Evolutionary conservation across 2,888 invertebrate species (phyloP).

Genomic region (Aspidiotus rigidus): DNA sequence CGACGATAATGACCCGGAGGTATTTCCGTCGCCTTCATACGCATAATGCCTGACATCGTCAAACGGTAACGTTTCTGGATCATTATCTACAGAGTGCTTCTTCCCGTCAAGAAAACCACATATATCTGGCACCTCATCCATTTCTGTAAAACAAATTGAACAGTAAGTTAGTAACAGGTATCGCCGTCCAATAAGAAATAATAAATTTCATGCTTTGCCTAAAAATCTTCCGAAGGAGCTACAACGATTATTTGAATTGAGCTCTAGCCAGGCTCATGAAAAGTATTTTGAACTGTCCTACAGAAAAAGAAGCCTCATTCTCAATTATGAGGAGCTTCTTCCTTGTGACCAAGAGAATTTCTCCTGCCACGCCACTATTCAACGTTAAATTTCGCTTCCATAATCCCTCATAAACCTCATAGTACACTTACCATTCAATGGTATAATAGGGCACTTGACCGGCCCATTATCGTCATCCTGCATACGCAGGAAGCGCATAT

Average conservation of each 20-base stretch:
- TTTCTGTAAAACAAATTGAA: constrained; percentile 13
- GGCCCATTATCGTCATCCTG: constrained; percentile 50
- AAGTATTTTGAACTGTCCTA: neutral
- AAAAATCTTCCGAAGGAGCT: neutral
- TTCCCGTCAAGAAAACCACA: constrained; percentile 84
- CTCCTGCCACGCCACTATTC: too few species aligned
- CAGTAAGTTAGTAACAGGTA: too few species aligned
- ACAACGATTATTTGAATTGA: too few species aligned
- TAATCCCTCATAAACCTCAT: neutral
- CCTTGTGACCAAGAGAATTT: too few species aligned
- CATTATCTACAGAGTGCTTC: constrained; percentile 80
- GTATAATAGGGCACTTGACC: constrained; percentile 28
- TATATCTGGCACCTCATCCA: constrained; percentile 66
- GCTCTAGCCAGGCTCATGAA: neutral
- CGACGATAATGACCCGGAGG: constrained; percentile 84
- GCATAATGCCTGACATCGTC: constrained; percentile 97
- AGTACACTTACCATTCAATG: constrained; percentile 10
- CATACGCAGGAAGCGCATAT: constrained; percentile 66
- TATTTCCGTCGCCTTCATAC: constrained; percentile 93
- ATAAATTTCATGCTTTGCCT: too few species aligned
- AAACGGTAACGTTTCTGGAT: constrained; percentile 82
- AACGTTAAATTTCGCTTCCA: too few species aligned
- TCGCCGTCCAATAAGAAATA: too few species aligned
- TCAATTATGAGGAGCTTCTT: too few species aligned
- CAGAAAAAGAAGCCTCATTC: too few species aligned